Conservation (phyloP, 2,888 invertebrate genomes). For the Trachelus troglodyta region DNA sequence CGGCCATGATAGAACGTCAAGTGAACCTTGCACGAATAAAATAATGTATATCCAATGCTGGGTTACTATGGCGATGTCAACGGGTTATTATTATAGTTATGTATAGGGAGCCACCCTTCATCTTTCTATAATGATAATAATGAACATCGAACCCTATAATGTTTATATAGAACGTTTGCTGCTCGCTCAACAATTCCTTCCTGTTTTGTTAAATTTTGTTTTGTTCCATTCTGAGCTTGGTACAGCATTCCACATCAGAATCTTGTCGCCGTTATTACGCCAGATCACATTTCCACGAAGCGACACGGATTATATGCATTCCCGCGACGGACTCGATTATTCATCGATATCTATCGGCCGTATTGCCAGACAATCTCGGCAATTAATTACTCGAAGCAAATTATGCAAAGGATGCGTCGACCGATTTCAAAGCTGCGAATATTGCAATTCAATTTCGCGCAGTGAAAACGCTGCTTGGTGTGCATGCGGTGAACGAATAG, state of each 20-base stretch:
- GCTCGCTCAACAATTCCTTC: background rate
- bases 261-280: background rate
- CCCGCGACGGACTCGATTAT: constrained; percentile 12
- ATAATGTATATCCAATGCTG: too few species aligned
- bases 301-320: constrained; percentile 13
- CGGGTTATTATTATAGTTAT: too few species aligned
- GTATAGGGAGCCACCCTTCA: too few species aligned
- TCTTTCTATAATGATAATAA: too few species aligned
- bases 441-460: background rate
- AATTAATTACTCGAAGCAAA: constrained; percentile 8
- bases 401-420: background rate
- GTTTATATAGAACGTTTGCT: too few species aligned
- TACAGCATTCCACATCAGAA: background rate
- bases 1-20: too few species aligned
- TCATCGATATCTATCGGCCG: constrained; percentile 11
- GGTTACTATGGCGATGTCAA: too few species aligned
- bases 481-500: background rate
- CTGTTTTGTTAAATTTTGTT: background rate
- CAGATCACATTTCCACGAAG: background rate
- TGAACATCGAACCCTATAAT: too few species aligned
- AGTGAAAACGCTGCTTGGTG: background rate
- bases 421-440: background rate
- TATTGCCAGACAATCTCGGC: constrained; percentile 4
- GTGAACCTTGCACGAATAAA: too few species aligned
- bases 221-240: background rate